phyloP scores from a whole-genome alignment of 2,113 vertebrate genomes.

The Climacteris rufus region DNA sequence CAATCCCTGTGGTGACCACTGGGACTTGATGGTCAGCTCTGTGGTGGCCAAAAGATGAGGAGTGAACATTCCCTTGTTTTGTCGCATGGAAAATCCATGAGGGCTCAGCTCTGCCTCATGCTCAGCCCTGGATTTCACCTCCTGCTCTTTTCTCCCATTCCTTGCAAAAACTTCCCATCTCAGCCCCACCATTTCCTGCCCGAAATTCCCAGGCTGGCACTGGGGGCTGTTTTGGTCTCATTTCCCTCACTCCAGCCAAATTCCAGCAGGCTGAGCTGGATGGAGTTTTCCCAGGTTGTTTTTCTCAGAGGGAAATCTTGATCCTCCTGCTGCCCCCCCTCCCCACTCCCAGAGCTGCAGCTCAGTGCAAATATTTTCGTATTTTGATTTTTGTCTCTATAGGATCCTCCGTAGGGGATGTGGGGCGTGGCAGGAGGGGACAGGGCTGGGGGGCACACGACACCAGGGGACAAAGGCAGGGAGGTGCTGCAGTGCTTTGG shows the following conservation, averaged over 20 bases:
- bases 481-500: neutral
- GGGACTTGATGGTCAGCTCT: neutral
- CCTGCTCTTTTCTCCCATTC: neutral
- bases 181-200: rapidly evolving
- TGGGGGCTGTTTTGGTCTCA: neutral
- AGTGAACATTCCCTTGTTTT: rapidly evolving
- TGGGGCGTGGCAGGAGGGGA: neutral
- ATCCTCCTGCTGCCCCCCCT: neutral
- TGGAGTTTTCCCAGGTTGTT: neutral
- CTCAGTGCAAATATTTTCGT: neutral
- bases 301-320: neutral
- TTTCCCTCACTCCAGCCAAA: neutral
- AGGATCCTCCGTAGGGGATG: rapidly evolving
- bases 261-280: neutral
- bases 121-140: neutral
- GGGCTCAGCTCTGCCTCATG: neutral
- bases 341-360: neutral
- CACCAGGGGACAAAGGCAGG: rapidly evolving
- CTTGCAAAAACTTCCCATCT: neutral
- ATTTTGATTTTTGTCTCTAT: neutral
- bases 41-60: rapidly evolving
- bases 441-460: neutral
- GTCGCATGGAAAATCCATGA: neutral
- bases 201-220: neutral
- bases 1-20: too few species aligned